phyloP scores from a whole-genome alignment of 2,113 vertebrate species.

The Miniopterus natalensis region DNA sequence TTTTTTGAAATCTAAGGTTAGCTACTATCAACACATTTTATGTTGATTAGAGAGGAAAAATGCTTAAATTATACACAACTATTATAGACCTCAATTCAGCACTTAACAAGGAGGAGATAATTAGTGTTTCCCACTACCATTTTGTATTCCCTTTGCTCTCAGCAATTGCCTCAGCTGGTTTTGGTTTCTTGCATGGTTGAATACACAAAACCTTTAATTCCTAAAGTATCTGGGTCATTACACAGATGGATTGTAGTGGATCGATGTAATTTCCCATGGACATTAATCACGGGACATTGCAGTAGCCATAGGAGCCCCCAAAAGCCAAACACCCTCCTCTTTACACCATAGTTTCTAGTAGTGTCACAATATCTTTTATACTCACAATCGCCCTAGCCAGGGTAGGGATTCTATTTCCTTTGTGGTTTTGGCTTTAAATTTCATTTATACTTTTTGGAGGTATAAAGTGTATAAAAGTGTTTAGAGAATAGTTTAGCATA shows the following conservation, averaged over 20 bases:
- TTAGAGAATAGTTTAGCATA: neutral
- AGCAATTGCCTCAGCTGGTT: neutral
- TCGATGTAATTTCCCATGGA: neutral
- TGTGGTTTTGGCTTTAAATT: neutral
- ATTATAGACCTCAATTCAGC: neutral
- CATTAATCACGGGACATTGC: neutral
- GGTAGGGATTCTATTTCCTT: neutral
- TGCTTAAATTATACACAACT: neutral
- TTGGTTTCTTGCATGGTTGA: neutral
- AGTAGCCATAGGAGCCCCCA: neutral
- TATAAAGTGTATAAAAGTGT: neutral
- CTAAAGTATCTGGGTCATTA: neutral
- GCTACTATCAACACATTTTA: neutral
- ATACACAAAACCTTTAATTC: neutral
- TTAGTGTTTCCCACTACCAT: neutral
- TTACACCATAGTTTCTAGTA: neutral
- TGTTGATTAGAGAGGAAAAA: neutral
- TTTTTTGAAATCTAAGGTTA: neutral
- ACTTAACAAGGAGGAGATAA: neutral
- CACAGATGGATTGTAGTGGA: neutral
- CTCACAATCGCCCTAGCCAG: neutral
- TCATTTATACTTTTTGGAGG: neutral
- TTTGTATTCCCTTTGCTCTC: neutral
- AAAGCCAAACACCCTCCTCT: neutral
- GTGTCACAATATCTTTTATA: neutral